Base-by-base conservation (phyloP, 2,797 vertebrate species). In the Hafferia zeledoni region DNA sequence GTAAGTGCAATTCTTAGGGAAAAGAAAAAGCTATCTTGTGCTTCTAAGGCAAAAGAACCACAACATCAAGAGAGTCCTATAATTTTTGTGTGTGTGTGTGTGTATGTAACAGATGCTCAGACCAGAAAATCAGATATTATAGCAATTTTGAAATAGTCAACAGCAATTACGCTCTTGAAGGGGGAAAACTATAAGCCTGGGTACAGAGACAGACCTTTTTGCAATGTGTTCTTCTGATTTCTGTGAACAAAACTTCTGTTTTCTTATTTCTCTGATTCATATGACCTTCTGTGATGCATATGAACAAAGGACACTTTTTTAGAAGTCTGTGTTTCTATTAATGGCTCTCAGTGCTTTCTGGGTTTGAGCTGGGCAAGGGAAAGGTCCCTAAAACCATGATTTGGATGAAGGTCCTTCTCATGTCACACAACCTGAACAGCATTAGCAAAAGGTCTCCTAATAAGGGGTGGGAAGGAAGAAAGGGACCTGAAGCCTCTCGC, bases 401-500 rank as follows among this genome's bases (percentile, higher is more conserved):
- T 50, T 63, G 24, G 80, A 35, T 19, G 8, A 27, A 3, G 13
- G 60, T 13, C 52, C 59, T 80, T 74, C 56, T 44, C 30, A 16
- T 3, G 10, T 30, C 35, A 37, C 35, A 27, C 9, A 74, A 43
- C 2, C 8, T 19, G n/a, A 83, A 19, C 39, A 57, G 46, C 31
- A 61, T 17, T 31, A 43, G 22, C 30, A n/a, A 10, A 11, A 7
- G 23, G 22, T 77, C 69, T 49, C 81, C 41, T 25, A 80, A 28
- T 17, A 55, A 60, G 11, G 2, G 2, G 56, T 39, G 28, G 44
- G 31, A 79, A 60, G 17, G 12, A 84, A 53, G 27, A 49, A 91
- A 68, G 12, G 4, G 16, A 76, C 2, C 13, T 64, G 37, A 82
- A 28, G 31, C 9, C 44, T 64, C 41, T 49, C 0, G 0, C 5